Evolutionary conservation across 2,113 vertebrate species (phyloP).

Genomic region (Vireo altiloquus): DNA sequence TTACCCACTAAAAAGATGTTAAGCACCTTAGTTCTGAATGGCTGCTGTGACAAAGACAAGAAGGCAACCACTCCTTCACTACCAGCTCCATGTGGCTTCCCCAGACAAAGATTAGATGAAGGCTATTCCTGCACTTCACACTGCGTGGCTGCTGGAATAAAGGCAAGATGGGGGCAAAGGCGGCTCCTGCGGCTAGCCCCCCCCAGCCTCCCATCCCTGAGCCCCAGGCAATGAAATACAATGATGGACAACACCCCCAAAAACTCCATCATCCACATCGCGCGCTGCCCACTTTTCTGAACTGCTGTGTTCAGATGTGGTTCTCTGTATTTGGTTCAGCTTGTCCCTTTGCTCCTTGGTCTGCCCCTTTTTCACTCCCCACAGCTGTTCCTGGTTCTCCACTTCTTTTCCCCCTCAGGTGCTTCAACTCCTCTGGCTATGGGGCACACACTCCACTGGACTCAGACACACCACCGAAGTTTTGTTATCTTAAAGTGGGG

Average conservation of each 20-base stretch:
- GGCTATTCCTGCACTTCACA: neutral
- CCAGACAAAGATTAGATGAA: neutral
- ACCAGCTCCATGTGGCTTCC: neutral
- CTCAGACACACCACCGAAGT: neutral
- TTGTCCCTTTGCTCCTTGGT: accelerated
- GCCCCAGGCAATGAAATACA: neutral
- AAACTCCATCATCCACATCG: neutral
- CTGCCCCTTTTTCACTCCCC: neutral
- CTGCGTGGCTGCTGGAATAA: neutral
- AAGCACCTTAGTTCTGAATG: neutral
- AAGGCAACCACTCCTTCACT: accelerated
- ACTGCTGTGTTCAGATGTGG: neutral
- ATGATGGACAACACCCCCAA: neutral
- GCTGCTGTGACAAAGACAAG: neutral
- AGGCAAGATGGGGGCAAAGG: neutral
- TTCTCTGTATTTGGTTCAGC: neutral
- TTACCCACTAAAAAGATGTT: neutral
- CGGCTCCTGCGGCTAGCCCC: neutral
- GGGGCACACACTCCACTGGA: too few relatives aligned
- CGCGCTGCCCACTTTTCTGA: accelerated
- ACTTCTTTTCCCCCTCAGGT: neutral
- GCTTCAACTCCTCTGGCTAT: neutral
- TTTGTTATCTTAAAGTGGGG: too few relatives aligned
- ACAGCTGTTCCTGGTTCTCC: neutral
- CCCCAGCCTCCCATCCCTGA: neutral